Evolutionary conservation across 1,140 invertebrate species (phyloP), one percentile per base, ranked within the genome.

Genomic region (Drosophila saltans): DNA sequence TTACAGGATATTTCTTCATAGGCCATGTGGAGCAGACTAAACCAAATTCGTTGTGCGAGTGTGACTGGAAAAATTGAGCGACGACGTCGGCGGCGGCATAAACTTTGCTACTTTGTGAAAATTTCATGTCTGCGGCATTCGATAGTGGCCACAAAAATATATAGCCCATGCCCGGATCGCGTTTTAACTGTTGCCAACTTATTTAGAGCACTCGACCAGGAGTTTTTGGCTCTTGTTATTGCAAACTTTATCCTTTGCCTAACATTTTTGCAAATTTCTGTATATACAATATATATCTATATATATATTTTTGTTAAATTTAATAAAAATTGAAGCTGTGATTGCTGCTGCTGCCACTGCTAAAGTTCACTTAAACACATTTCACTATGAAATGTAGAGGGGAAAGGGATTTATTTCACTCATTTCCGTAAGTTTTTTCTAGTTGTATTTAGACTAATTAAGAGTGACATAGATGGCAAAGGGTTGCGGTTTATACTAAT

Each of bases 101-200:
- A 86, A 86, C 75, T 86, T 86, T 88, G 70, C 79, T 88, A 86
- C 83, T 86, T 88, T 82, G 80, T 82, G 83, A 73, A 88, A 86
- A 86, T 82, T 88, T 79, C 75, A 86, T 88, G 82, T 86, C 82
- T 88, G 82, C 63, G 83, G 81, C 83, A 79, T 83, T 88, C 82
- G 82, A 85, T 85, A 79, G 79, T 81, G 83, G 80, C 82, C 82
- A 82, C 83, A 88, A 78, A 86, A 81, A 71, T 88, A 62, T 85
- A 81, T 78, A 80, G 65, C 60, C 43, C 5, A 52, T 33, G 52
- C 39, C 59, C 39, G 74, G 41, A 79, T 72, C 66, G 48, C 68
- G 79, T 73, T 82, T 82, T 82, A 82, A 86, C 75, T 82, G 83
- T 78, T 69, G 75, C 63, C 82, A 85, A 85, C 79, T 86, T 81